These are phyloP conservation scores for Paratrypauchen microcephalus DNA, from an alignment of 2,797 vertebrate genomes.

Conservation along the genomic window DNA sequence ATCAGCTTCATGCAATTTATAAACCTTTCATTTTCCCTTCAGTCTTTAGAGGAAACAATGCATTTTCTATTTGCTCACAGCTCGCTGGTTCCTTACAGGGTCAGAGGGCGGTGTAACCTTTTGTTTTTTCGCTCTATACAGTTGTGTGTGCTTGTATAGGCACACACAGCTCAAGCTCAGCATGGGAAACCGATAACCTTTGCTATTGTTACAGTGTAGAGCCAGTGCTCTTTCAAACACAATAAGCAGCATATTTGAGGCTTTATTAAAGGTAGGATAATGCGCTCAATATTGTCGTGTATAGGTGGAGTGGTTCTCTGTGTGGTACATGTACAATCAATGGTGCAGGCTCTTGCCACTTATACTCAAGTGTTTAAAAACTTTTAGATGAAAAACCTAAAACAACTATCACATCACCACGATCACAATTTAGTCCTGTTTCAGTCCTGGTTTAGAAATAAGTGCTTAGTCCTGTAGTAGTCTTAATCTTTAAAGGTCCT, in stretches of 20 bases:
- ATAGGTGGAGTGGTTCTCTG: neutral
- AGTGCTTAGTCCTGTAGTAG: too few relatives aligned
- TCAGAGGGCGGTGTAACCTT: constrained; percentile 21
- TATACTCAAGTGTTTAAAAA: neutral
- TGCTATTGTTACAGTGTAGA: neutral
- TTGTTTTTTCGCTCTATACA: constrained; percentile 20
- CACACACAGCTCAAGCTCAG: constrained; percentile 9
- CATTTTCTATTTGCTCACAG: neutral
- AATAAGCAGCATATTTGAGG: neutral
- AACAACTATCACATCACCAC: too few relatives aligned
- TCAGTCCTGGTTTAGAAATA: neutral
- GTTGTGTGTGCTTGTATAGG: neutral
- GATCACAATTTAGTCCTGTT: neutral
- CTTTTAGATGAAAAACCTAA: neutral
- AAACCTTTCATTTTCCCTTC: neutral
- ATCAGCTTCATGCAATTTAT: neutral
- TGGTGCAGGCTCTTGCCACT: too few relatives aligned
- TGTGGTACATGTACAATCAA: neutral
- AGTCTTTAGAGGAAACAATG: constrained; percentile 2
- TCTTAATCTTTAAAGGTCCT: too few relatives aligned
- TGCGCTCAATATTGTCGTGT: neutral
- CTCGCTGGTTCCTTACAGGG: constrained; percentile 13
- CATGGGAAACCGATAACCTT: constrained; percentile 14
- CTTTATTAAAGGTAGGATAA: neutral
- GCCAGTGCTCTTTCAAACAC: constrained; percentile 2